phyloP scores from a whole-genome alignment of 53 echinoderm and acorn worm species.

The Holothuria leucospilota region DNA sequence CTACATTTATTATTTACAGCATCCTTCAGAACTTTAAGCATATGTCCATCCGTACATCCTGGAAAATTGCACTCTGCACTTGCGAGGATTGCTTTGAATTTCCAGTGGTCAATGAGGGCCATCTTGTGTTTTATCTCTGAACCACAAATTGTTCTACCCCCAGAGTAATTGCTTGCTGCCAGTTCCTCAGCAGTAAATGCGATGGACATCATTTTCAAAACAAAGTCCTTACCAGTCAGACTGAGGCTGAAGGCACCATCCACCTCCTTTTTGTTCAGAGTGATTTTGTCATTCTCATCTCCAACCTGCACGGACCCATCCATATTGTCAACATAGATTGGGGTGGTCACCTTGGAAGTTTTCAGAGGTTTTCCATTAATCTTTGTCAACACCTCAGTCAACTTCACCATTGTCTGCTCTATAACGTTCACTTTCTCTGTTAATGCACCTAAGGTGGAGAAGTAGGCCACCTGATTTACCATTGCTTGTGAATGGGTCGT shows the following conservation, averaged over 20 bases:
- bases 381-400: no score
- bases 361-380: no score
- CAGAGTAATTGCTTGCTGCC: constrained; percentile 16
- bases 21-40: neutral
- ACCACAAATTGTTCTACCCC: constrained; percentile 35
- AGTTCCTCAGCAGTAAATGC: constrained; percentile 4
- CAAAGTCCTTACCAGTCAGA: constrained; percentile 35
- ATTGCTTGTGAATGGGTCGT: no score
- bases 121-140: neutral
- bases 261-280: neutral
- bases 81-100: constrained; percentile 37
- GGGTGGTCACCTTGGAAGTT: neutral
- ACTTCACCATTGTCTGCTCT: no score
- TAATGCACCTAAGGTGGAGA: no score
- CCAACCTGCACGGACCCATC: constrained; percentile 6
- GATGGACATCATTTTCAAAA: constrained; percentile 36
- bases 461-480: no score
- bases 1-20: constrained; percentile 55
- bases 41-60: neutral
- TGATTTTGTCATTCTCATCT: neutral
- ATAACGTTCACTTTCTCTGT: no score
- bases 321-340: neutral
- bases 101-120: constrained; percentile 16
- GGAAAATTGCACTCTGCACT: constrained; percentile 35
- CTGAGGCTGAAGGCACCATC: neutral